Conservation (phyloP, 2,113 vertebrate genomes). For the Irena cyanogastra region DNA sequence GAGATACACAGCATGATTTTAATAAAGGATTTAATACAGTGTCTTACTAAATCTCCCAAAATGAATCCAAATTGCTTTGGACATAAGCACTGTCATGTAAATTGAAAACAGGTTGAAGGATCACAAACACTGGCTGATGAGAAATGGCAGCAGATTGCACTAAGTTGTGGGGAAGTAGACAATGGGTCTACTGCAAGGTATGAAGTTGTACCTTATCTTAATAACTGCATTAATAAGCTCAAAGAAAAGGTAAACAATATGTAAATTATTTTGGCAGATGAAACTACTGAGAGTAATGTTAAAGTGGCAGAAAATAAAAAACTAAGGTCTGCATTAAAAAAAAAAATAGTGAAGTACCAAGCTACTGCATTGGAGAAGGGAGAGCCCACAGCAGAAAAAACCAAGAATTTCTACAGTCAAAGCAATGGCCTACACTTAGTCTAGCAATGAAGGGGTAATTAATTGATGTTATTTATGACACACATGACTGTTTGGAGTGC, state of each 20-base stretch:
- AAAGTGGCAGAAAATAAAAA: neutral
- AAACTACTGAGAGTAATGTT: neutral
- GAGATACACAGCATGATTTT: slow-evolving; percentile 48
- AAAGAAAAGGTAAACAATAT: neutral
- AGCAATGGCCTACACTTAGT: neutral
- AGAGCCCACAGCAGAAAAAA: neutral
- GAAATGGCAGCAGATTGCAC: neutral
- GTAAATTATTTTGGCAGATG: neutral
- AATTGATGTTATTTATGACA: neutral
- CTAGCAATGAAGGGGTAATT: neutral
- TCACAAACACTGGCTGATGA: slow-evolving; percentile 24
- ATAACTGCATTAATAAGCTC: neutral
- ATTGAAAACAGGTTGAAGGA: slow-evolving; percentile 40
- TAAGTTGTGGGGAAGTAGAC: neutral
- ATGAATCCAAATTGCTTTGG: slow-evolving; percentile 49
- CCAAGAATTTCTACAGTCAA: neutral
- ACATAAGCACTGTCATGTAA: neutral
- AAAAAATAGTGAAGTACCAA: neutral
- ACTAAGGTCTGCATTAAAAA: neutral
- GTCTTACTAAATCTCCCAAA: slow-evolving; percentile 48
- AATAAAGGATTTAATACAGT: slow-evolving; percentile 56
- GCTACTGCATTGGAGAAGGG: neutral
- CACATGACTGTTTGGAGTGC: neutral
- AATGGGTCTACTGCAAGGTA: neutral
- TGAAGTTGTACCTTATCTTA: neutral